Evolutionary conservation across 2,797 vertebrate species (phyloP).

Genomic region (Anguilla pacifica): DNA sequence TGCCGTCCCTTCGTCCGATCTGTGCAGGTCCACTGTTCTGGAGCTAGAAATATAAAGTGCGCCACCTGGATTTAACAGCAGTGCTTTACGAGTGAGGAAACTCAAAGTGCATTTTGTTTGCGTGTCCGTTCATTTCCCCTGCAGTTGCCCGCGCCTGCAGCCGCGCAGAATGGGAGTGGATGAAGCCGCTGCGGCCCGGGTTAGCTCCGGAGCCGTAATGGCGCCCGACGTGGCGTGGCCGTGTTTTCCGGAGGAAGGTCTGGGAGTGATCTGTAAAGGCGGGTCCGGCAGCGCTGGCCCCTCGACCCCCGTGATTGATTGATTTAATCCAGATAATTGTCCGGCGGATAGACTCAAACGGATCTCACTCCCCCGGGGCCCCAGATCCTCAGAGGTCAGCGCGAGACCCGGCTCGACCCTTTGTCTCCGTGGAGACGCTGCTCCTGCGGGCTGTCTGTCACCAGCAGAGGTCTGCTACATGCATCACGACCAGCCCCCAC

Average conservation of each 20-base stretch:
- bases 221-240: not conserved
- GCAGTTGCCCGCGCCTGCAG: not conserved
- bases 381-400: conserved; percentile 22
- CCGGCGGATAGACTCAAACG: conserved; percentile 11
- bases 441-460: not conserved
- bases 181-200: not conserved
- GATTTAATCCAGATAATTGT: conserved; percentile 73
- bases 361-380: not conserved
- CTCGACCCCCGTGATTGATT: conserved; percentile 66
- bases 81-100: conserved; percentile 22
- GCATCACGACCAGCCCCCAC: not conserved
- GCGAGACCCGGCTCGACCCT: conserved; percentile 8
- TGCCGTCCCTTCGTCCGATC: not conserved
- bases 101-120: conserved; percentile 10
- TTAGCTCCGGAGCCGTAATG: not conserved
- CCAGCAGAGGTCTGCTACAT: not conserved
- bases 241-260: not conserved
- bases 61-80: conserved; percentile 8
- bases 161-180: not conserved
- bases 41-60: not conserved
- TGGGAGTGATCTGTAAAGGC: not conserved
- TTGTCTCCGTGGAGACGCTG: not conserved
- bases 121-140: not conserved
- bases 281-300: not conserved
- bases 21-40: not conserved